Base-by-base conservation (phyloP, 53 echinoderm and acorn worm species). In the Apostichopus leukothele region DNA sequence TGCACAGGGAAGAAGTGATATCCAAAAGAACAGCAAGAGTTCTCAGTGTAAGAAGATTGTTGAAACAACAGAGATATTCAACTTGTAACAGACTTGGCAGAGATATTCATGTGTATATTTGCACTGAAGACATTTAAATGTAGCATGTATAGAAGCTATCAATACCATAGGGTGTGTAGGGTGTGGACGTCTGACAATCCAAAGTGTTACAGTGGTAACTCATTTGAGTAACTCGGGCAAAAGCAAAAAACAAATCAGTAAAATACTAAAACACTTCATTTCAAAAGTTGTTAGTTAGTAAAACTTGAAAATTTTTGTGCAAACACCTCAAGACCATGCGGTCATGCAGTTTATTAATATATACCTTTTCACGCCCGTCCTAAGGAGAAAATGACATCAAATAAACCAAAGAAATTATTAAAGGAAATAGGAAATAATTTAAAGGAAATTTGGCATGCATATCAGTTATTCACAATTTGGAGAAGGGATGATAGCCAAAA, bases 351-450 rank as follows among this genome's bases (percentile, higher is more conserved):
- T 53, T 79, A 52, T 52, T 79, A 7, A 51, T 52, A 51, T n/a
- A 52, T 79, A 79, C 79, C 79, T 79, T 79, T 79, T 79, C 4
- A 79, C 79, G 51, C 79, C 79, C 50, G 79, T 79, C 79, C 79
- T 79, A 79, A 53, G 19, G 50, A 53, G 53, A 50, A 50, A 79
- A 51, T 19, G 51, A 9, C 12, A 19, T 19, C n/a, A 51, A 79
- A 52, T 13, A 79, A 53, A 77, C 78, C 25, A 50, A 51, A 77
- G 50, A 79, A 63, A 63, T 63, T 63, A 63, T 63, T 63, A 63
- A 63, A 63, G 63, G 16, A 16, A 63, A 13, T 11, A 16, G 16
- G 11, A 63, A 4, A 16, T 63, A 16, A 63, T 63, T 39, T 39
- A 39, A 39, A 39, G 39, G 39, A 39, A 11, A 63, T 11, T 63